Evolutionary conservation across 2,888 invertebrate genomes (phyloP).

Genomic region (Melinaea menophilus): DNA sequence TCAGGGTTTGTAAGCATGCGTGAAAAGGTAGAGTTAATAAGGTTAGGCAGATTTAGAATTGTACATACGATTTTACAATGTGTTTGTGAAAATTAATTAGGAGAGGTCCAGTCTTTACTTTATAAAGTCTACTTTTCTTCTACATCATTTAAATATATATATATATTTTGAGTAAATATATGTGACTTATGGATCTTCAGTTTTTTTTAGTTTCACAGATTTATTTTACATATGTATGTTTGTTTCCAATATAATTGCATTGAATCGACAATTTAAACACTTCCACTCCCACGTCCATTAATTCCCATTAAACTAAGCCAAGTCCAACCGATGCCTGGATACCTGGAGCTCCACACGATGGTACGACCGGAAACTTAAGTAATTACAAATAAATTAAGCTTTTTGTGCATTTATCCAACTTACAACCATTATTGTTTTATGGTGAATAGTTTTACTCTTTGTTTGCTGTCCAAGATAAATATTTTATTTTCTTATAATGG

Average conservation of each 20-base stretch:
- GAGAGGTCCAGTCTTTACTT: not conserved
- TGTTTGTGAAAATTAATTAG: not conserved
- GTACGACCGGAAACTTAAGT: conserved; percentile 1
- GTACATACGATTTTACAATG: not conserved
- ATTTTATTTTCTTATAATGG: no score
- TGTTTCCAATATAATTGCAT: not conserved
- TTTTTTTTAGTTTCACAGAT: no score
- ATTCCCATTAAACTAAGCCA: conserved; percentile 50
- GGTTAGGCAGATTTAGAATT: not conserved
- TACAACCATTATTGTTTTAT: not conserved
- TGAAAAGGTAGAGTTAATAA: conserved; percentile 10
- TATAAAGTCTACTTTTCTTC: not conserved
- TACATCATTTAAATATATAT: no score
- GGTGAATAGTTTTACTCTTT: no score
- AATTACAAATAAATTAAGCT: conserved; percentile 8
- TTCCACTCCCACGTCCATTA: conserved; percentile 41
- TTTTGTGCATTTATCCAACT: not conserved
- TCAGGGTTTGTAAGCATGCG: conserved; percentile 11
- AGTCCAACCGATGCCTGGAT: conserved; percentile 5
- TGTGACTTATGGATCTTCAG: no score
- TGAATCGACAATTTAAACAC: conserved; percentile 6
- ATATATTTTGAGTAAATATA: no score
- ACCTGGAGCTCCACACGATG: conserved; percentile 4
- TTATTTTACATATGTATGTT: no score
- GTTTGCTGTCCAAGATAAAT: no score